These are phyloP conservation scores for Geopemphigus sp. DNA, from an alignment of 1,140 invertebrate species.

Conservation along the genomic window DNA sequence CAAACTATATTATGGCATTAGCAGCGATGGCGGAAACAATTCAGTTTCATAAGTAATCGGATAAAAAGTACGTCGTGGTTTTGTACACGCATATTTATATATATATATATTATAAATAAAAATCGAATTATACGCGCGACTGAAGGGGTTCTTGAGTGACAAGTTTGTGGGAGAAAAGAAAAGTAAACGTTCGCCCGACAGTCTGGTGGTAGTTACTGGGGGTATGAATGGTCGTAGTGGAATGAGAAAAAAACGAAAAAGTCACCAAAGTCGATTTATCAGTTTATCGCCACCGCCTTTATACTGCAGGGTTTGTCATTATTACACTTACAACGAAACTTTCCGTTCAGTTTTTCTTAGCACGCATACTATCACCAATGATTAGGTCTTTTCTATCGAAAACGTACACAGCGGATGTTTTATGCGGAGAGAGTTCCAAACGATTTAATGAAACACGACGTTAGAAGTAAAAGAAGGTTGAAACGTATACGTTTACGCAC, in stretches of 20 bases:
- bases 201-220: background rate
- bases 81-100: constrained; percentile 16
- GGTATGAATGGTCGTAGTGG: too few relatives aligned
- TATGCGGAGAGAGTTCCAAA: constrained; percentile 11
- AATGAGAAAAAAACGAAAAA: background rate
- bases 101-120: constrained; percentile 46
- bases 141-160: constrained; percentile 41
- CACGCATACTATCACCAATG: background rate
- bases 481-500: constrained; percentile 14
- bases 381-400: constrained; percentile 5
- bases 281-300: constrained; percentile 19
- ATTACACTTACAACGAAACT: constrained; percentile 25
- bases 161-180: constrained; percentile 10
- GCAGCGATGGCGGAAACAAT: background rate
- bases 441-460: constrained; percentile 33
- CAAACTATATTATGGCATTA: background rate
- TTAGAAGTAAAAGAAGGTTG: background rate
- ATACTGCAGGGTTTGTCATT: constrained; percentile 22
- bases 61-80: constrained; percentile 34
- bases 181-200: constrained; percentile 35
- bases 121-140: constrained; percentile 45
- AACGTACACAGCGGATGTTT: background rate
- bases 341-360: background rate
- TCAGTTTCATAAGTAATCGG: constrained; percentile 43
- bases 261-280: constrained; percentile 44